A percentile compares a stretch with the other conserved stretches of the same genome.
phyloP scores from a whole-genome alignment of 2,113 vertebrate species.

The Petromus typicus region DNA sequence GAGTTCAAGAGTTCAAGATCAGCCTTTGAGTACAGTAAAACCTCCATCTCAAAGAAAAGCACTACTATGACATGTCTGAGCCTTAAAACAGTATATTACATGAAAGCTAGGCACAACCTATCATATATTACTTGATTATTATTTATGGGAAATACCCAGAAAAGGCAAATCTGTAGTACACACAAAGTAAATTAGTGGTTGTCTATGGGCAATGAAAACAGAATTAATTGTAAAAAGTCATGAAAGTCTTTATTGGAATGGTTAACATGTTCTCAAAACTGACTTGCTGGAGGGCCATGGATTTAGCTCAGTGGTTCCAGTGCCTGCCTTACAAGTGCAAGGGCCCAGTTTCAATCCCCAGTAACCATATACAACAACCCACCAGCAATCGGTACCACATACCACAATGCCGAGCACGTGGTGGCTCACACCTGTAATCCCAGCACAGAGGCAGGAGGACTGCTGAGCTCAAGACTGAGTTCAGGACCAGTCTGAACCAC shows the following conservation, averaged over 20 bases:
- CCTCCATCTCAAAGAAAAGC: neutral
- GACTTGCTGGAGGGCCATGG: too few relatives aligned
- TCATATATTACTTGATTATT: neutral
- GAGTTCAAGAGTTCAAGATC: neutral
- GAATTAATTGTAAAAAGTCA: constrained; percentile 2
- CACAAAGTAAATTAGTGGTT: neutral
- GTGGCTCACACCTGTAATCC: neutral
- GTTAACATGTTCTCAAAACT: constrained; percentile 44
- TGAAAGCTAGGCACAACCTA: neutral
- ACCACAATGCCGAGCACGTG: neutral
- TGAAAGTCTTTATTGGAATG: neutral
- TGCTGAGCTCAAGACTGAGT: neutral
- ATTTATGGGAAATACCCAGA: neutral
- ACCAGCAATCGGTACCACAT: too few relatives aligned
- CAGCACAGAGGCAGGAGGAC: neutral
- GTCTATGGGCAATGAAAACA: neutral
- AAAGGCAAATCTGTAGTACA: neutral
- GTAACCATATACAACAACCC: too few relatives aligned
- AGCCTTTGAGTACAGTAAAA: neutral
- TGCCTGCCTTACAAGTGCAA: too few relatives aligned
- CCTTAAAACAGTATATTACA: neutral
- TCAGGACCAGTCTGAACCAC: too few relatives aligned
- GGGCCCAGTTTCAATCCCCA: too few relatives aligned
- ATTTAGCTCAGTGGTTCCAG: too few relatives aligned
- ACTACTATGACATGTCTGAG: neutral